Evolutionary conservation across 2,888 invertebrate species (phyloP).

Genomic region (Dasypolia templi): DNA sequence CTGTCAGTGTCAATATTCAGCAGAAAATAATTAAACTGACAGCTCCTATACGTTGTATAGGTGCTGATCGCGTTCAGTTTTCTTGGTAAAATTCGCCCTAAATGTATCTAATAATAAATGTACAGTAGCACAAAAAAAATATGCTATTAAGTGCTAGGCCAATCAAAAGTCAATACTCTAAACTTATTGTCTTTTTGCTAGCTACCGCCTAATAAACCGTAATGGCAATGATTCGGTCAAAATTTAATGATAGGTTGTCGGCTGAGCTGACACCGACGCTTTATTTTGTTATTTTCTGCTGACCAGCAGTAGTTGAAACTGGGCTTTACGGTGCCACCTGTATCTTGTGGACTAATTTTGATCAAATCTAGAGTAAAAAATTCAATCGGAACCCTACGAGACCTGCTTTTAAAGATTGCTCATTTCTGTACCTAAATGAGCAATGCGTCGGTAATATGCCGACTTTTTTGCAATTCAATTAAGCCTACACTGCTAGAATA

Average conservation of each 20-base stretch:
- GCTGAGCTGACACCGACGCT: constrained; percentile 61
- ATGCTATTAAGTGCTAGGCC: constrained; percentile 65
- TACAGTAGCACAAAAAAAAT: constrained; percentile 55
- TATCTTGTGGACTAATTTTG: constrained; percentile 17
- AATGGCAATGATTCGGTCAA: constrained; percentile 83
- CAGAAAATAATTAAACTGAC: no score
- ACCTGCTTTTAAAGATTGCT: background rate
- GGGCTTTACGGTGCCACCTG: constrained; percentile 56
- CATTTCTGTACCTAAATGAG: constrained; percentile 13
- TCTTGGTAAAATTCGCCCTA: no score
- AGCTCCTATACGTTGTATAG: no score
- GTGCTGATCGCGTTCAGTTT: no score
- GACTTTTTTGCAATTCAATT: constrained; percentile 63
- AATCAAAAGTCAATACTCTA: constrained; percentile 75
- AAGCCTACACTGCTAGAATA: constrained; percentile 45
- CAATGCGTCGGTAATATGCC: constrained; percentile 23
- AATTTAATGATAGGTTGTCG: constrained; percentile 78
- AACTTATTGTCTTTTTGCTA: constrained; percentile 77
- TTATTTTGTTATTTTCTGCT: constrained; percentile 64
- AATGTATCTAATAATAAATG: constrained; percentile 56
- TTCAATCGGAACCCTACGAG: background rate
- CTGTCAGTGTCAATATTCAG: no score
- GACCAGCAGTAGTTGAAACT: constrained; percentile 66
- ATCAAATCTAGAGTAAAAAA: constrained; percentile 14
- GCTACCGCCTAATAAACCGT: constrained; percentile 76